Evolutionary conservation across 2,797 vertebrate species (phyloP), one percentile per base, ranked within the genome.

Genomic region (Oreortyx pictus): DNA sequence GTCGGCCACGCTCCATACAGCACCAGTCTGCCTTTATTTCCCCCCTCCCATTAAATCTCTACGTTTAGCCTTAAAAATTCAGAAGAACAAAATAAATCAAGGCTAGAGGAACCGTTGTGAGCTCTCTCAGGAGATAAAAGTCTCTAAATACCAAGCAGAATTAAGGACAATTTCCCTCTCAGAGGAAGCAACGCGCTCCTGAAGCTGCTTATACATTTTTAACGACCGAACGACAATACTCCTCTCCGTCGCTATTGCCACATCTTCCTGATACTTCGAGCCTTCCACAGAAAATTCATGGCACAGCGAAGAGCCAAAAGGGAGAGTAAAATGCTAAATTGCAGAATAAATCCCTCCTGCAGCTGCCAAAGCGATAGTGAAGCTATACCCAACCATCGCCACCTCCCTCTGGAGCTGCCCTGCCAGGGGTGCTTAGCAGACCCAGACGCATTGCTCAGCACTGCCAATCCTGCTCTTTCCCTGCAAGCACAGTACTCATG

Each of bases 161-260:
- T 91, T 92, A 97, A 89, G 88, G 67, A 84, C 89, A 22, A 73
- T 95, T 97, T 95, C 81, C 87, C 93, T 92, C 81, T n/a, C 74
- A 76, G 92, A 92, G 76, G 93, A 35, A 94, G 87, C 49, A 71
- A 86, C 50, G 54, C 68, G 74, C 60, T 93, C 79, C 84, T 71
- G 81, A 89, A 92, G 67, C 54, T 72, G 17, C 87, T 95, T 82
- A 81, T 91, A 73, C 92, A 80, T 94, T 91, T 92, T 90, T 94
- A 88, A 94, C 90, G 57, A 56, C 75, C 50, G 29, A 64, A 60
- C 8, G 52, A 93, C 79, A 39, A 22, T 25, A 49, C 79, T 76
- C 41, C 75, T 86, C 87, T 62, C 60, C 62, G 13, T 62, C 59
- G 82, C 73, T 67, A 86, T 66, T 65, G 25, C 80, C 44, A 41